Evolutionary conservation across 2,113 vertebrate genomes (phyloP).

Genomic region (Pedionomus torquatus): DNA sequence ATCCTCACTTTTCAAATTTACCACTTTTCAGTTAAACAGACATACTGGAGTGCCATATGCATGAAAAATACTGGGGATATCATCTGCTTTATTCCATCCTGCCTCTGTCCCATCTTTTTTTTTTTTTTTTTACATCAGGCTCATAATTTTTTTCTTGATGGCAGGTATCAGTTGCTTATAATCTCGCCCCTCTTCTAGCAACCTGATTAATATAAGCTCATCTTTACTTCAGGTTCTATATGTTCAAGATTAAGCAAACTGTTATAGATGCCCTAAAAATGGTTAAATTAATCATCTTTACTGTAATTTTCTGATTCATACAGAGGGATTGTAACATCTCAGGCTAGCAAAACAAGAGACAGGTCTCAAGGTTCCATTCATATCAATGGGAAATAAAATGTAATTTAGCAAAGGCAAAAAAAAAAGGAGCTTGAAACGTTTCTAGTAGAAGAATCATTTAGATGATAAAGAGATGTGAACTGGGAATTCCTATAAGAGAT

Average conservation of each 20-base stretch:
- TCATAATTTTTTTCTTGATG: background rate
- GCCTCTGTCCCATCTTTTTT: background rate
- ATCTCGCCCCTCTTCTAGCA: background rate
- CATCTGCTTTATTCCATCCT: background rate
- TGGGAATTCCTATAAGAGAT: slow-evolving; percentile 21
- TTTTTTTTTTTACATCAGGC: background rate
- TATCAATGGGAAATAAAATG: background rate
- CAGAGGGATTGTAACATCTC: background rate
- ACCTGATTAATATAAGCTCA: background rate
- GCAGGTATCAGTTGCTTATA: background rate
- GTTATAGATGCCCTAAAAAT: background rate
- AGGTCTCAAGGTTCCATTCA: background rate
- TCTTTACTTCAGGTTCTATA: background rate
- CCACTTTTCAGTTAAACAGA: background rate
- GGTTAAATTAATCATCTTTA: background rate
- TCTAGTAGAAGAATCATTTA: background rate
- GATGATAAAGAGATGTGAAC: background rate
- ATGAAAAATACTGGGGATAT: background rate
- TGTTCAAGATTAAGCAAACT: background rate
- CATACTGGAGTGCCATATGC: background rate
- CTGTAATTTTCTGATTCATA: background rate
- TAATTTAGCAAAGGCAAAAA: slow-evolving; percentile 9
- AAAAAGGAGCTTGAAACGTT: slow-evolving; percentile 20
- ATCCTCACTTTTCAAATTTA: background rate
- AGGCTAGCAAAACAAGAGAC: background rate